A percentile compares a stretch with the other conserved stretches of the same genome.
Conservation (phyloP, 2,797 vertebrate genomes). For the Falco rusticolus region DNA sequence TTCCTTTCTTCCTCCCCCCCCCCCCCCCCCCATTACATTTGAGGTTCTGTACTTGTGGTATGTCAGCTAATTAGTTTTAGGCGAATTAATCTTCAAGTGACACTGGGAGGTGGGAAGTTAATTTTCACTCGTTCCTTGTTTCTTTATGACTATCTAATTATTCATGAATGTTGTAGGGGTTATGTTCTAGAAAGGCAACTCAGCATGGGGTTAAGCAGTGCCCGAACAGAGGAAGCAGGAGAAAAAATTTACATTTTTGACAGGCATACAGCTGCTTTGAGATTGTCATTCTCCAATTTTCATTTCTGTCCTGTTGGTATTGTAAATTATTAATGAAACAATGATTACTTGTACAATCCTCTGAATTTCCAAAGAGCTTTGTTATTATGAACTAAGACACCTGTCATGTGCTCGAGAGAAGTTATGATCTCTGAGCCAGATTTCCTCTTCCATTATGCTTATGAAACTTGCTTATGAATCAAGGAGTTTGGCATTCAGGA, state of each 20-base stretch:
- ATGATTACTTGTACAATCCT: background rate
- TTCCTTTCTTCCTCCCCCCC: no score
- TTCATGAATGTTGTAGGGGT: slow-evolving; percentile 5
- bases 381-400: background rate
- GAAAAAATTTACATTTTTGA: slow-evolving; percentile 18
- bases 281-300: background rate
- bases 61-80: slow-evolving; percentile 40
- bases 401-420: background rate
- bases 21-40: background rate
- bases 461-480: background rate
- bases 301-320: slow-evolving; percentile 30
- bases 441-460: background rate
- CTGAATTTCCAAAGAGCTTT: slow-evolving; percentile 4
- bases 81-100: slow-evolving; percentile 62
- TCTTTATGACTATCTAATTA: slow-evolving; percentile 48
- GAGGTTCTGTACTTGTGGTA: background rate
- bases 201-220: slow-evolving; percentile 1
- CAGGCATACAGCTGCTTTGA: background rate
- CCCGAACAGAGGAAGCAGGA: background rate
- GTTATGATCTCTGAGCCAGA: background rate
- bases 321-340: slow-evolving; percentile 44
- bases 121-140: slow-evolving; percentile 18
- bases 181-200: slow-evolving; percentile 20
- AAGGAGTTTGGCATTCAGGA: background rate
- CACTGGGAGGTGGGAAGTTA: slow-evolving; percentile 32